Percentiles rank a stretch among this genome's conserved stretches.
Evolutionary conservation across 2,888 invertebrate genomes (phyloP).

Genomic region (Euphydryas editha): DNA sequence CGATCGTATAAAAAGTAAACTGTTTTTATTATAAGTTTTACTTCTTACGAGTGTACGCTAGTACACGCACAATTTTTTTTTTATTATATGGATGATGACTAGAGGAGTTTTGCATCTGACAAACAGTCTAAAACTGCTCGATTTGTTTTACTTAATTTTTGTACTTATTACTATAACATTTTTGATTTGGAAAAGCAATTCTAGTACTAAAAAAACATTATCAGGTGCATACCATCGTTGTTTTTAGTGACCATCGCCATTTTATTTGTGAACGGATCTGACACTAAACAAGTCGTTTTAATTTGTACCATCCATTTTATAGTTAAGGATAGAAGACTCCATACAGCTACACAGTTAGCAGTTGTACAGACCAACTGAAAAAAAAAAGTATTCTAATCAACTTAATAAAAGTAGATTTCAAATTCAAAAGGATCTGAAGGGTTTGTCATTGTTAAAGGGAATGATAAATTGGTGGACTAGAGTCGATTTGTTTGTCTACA

Average conservation of each 20-base stretch:
- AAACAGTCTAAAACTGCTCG: too few species aligned
- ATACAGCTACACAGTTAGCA: slow-evolving; percentile 85
- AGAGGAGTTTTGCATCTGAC: too few species aligned
- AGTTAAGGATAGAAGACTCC: slow-evolving; percentile 88
- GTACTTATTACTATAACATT: too few species aligned
- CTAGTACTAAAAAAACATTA: background rate
- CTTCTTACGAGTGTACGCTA: too few species aligned
- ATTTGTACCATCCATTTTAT: slow-evolving; percentile 87
- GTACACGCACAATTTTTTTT: too few species aligned
- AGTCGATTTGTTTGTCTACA: background rate
- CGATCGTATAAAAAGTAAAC: too few species aligned
- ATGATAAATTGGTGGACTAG: background rate
- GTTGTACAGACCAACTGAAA: slow-evolving; percentile 80
- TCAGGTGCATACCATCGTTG: slow-evolving; percentile 84
- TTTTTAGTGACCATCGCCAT: slow-evolving; percentile 87
- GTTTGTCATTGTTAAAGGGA: too few species aligned
- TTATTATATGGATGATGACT: too few species aligned
- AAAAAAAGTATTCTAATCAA: background rate
- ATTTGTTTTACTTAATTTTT: too few species aligned
- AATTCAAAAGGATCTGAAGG: too few species aligned
- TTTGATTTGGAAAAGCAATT: too few species aligned
- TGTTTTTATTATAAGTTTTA: too few species aligned
- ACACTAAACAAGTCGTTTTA: slow-evolving; percentile 62
- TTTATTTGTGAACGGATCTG: slow-evolving; percentile 85
- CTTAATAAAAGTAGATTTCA: background rate